Conservation (phyloP, 2,888 invertebrate species). For the Volucella inanis region DNA sequence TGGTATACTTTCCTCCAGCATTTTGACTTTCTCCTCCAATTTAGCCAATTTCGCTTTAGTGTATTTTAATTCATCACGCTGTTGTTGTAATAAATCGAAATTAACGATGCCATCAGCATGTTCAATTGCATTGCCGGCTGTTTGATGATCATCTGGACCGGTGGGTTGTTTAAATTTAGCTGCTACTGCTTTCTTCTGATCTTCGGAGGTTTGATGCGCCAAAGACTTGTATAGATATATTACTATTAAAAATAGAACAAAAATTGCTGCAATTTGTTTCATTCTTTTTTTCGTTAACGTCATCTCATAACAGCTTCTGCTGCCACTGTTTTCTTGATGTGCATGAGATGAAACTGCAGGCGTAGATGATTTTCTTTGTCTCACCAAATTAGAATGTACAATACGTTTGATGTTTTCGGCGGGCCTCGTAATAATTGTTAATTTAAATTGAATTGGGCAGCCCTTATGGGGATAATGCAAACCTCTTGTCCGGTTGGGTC, state of each 20-base stretch:
- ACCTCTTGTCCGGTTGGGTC: background rate
- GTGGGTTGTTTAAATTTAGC: conserved; percentile 10
- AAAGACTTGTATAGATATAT: conserved; percentile 78
- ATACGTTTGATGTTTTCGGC: background rate
- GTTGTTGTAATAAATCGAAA: conserved; percentile 76
- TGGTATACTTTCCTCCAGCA: conserved; percentile 89
- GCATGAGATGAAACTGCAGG: conserved; percentile 46
- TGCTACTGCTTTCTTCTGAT: background rate
- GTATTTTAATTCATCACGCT: conserved; percentile 84
- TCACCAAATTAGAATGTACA: conserved; percentile 32
- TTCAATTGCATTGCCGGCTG: conserved; percentile 8
- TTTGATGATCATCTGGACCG: background rate
- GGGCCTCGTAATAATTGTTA: conserved; percentile 38
- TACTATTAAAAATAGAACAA: conserved; percentile 76
- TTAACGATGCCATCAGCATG: conserved; percentile 30
- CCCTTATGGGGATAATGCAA: background rate
- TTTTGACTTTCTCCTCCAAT: conserved; percentile 88
- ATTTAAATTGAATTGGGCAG: conserved; percentile 13
- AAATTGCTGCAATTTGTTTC: conserved; percentile 77
- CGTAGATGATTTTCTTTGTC: conserved; percentile 58
- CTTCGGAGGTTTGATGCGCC: conserved; percentile 33
- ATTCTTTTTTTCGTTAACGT: conserved; percentile 78
- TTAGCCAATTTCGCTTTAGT: conserved; percentile 87
- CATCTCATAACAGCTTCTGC: conserved; percentile 75
- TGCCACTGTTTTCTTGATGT: conserved; percentile 30